These are phyloP conservation scores for Petrolisthes manimaculis DNA, from an alignment of 2,888 invertebrate genomes.

Conservation along the genomic window DNA sequence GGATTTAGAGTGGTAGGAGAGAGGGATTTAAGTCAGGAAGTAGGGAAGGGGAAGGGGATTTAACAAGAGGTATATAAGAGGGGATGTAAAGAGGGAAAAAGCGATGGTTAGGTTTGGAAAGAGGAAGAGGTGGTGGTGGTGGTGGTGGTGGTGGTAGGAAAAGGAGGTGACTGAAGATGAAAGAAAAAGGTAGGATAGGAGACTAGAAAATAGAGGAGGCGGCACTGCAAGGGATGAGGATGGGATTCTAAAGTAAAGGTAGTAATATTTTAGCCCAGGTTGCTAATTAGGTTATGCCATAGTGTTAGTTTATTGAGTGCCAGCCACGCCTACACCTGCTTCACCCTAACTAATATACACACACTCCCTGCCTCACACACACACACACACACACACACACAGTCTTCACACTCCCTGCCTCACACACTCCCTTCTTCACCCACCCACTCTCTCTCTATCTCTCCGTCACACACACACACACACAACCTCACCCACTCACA, in stretches of 20 bases:
- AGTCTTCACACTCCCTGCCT: no score
- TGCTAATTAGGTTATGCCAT: slow-evolving; percentile 14
- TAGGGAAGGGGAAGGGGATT: not conserved
- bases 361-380: not conserved
- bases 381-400: no score
- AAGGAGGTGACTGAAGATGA: not conserved
- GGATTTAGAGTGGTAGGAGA: not conserved
- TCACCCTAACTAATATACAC: no score
- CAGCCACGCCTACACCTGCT: not conserved
- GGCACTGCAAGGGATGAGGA: not conserved
- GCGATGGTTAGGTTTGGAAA: no score
- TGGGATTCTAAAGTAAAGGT: not conserved
- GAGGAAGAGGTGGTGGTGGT: no score
- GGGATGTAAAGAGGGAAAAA: not conserved
- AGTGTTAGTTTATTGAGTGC: slow-evolving; percentile 1
- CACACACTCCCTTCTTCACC: not conserved
- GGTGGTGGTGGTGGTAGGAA: no score
- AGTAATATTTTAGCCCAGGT: not conserved
- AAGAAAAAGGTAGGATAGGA: not conserved
- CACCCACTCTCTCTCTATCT: not conserved
- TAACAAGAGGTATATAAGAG: not conserved
- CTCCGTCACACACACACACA: no score
- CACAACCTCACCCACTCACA: no score
- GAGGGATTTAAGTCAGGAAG: not conserved
- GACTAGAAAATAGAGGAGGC: not conserved